Conservation (phyloP, 2,113 vertebrate genomes). For the Oncorhynchus clarkii region DNA sequence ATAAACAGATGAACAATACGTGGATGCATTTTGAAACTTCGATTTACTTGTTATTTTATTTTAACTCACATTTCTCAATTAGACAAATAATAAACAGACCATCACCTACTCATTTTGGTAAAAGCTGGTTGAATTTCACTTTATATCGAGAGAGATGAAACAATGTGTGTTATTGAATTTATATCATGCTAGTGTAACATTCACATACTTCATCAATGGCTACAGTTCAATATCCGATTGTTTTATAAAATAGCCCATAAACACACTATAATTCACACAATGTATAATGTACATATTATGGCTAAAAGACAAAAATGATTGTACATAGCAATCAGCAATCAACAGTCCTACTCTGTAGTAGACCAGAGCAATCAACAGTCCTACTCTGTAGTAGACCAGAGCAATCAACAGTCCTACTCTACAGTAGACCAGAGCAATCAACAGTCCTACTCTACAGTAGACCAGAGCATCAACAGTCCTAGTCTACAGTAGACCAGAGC, state of each 20-base stretch:
- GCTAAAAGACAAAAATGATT: background rate
- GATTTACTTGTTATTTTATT: background rate
- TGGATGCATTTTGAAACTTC: too few relatives aligned
- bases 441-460: too few relatives aligned
- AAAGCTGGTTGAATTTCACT: background rate
- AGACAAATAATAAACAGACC: background rate
- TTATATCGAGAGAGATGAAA: background rate
- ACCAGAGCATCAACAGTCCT: too few relatives aligned
- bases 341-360: too few relatives aligned
- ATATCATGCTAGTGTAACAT: constrained; percentile 45
- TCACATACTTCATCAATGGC: background rate
- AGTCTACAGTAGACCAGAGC: too few relatives aligned
- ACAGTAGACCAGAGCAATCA: too few relatives aligned
- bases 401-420: too few relatives aligned
- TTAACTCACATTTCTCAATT: background rate
- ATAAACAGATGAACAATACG: too few relatives aligned
- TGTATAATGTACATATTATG: constrained; percentile 19
- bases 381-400: too few relatives aligned
- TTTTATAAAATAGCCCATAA: background rate
- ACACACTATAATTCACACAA: constrained; percentile 27
- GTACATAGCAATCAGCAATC: background rate
- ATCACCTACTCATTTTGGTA: background rate
- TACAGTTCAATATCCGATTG: background rate
- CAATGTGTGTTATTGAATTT: background rate
- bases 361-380: too few relatives aligned